These are phyloP conservation scores for Passer montanus DNA, from an alignment of 2,113 vertebrate genomes.

Conservation along the genomic window DNA sequence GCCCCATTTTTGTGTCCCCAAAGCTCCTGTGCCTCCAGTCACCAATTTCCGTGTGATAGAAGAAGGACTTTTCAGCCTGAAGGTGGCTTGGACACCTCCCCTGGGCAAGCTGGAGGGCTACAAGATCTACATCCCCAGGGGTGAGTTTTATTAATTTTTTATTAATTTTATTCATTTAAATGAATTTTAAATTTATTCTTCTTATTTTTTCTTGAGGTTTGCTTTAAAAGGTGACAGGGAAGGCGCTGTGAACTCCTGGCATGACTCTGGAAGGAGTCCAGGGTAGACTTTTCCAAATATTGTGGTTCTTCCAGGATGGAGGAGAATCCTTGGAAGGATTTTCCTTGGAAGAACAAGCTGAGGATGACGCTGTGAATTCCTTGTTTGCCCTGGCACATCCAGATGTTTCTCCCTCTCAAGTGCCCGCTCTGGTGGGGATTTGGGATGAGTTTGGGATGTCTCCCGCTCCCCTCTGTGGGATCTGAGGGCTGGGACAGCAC, in stretches of 20 bases:
- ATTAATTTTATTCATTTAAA: background rate
- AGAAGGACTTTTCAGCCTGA: slow-evolving; percentile 84
- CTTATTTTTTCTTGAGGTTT: background rate
- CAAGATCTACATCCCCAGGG: slow-evolving; percentile 85
- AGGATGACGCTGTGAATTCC: background rate
- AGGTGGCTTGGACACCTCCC: slow-evolving; percentile 83
- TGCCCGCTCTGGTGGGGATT: background rate
- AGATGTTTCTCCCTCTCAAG: background rate
- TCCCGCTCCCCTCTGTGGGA: background rate
- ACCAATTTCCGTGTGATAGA: slow-evolving; percentile 88
- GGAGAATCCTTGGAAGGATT: background rate
- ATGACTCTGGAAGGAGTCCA: background rate
- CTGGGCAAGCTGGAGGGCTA: slow-evolving; percentile 79
- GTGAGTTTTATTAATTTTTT: slow-evolving; percentile 59
- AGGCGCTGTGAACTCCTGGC: background rate
- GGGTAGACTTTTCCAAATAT: background rate
- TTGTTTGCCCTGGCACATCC: background rate
- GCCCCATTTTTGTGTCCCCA: background rate
- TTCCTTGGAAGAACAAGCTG: background rate
- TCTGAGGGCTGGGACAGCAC: background rate
- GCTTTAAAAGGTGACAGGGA: background rate
- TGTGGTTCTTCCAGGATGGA: background rate
- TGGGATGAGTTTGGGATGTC: background rate
- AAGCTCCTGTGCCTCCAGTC: slow-evolving; percentile 81
- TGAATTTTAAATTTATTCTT: background rate